Base-by-base conservation (phyloP, 2,113 vertebrate genomes). In the Calyptommatus sinebrachiatus region DNA sequence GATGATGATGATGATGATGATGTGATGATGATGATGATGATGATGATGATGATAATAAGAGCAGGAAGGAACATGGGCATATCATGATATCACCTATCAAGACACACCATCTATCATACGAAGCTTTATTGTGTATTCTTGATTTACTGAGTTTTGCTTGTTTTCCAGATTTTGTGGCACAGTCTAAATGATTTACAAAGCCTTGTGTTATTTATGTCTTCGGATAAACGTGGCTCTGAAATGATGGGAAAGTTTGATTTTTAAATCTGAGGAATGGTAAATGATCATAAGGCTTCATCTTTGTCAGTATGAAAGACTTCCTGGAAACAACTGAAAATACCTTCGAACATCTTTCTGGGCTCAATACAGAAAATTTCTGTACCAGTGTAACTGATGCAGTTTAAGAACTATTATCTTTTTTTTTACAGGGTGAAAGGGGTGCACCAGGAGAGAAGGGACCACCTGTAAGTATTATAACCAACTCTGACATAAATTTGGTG, bases 401-500 rank as follows among this genome's bases (percentile, higher is more conserved):
- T 71, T 91, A 90, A 93, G 76, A 71, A 53, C 62, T 8, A 41
- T 53, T 41, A 63, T 87, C 62, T 1, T 90, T 71, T 85, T 92
- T 93, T 89, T 96, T 95, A 71, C 88, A 99, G 98, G 98, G 98
- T 5, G 96, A 98, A 48, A 93, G 96, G 95, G 98, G 98, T 41
- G 95, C 96, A 88, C 96, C 97, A 62, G 98, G 98, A 91, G 95
- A 95, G 83, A 93, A 94, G 71, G 98, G 98, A 90, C 96, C 96
- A 91, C 97, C 98, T 87, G 98, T 99, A 96, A 98, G 98, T 96
- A 91, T 79, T 79, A 6, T 69, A 66, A 2, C 50, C 5, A 65
- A 46, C 10, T 60, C 48, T 26, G 18, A 7, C 8, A 45, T 11
- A 48, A 9, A 50, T 61, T 70, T 71, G 60, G 68, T 72, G 31